These are phyloP conservation scores for Eupithecia insigniata DNA, from an alignment of 2,888 invertebrate genomes.

Conservation along the genomic window DNA sequence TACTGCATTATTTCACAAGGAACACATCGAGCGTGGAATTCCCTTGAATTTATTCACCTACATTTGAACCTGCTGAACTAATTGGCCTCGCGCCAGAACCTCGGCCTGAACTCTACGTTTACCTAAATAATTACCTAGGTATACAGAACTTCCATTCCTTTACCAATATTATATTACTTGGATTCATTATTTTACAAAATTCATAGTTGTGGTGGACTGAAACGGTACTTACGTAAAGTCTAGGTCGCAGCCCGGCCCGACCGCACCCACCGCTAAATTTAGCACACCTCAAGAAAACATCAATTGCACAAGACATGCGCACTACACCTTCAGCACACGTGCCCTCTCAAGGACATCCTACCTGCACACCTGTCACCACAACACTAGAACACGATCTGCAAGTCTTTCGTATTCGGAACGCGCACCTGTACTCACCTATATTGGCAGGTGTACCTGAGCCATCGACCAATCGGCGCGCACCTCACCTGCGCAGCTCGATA, in stretches of 20 bases:
- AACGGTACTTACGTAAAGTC: slow-evolving; percentile 33
- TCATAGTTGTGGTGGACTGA: background rate
- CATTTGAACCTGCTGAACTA: slow-evolving; percentile 35
- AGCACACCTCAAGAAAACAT: slow-evolving; percentile 83
- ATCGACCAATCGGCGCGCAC: slow-evolving; percentile 80
- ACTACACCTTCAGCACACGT: slow-evolving; percentile 59
- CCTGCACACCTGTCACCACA: slow-evolving; percentile 46
- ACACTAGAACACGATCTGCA: slow-evolving; percentile 51
- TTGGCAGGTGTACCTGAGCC: slow-evolving; percentile 68
- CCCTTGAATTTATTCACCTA: slow-evolving; percentile 31
- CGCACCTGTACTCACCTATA: slow-evolving; percentile 60
- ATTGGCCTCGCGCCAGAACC: slow-evolving; percentile 31
- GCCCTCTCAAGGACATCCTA: slow-evolving; percentile 46
- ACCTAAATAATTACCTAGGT: slow-evolving; percentile 6
- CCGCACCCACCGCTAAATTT: slow-evolving; percentile 79
- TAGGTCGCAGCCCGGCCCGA: slow-evolving; percentile 44
- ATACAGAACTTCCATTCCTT: background rate
- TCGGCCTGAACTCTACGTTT: slow-evolving; percentile 8
- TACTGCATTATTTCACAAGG: slow-evolving; percentile 3
- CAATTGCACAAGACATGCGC: slow-evolving; percentile 83
- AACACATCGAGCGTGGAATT: slow-evolving; percentile 7
- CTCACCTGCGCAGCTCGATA: slow-evolving; percentile 83
- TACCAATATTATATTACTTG: background rate
- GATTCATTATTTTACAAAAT: background rate
- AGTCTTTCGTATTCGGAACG: slow-evolving; percentile 40